These are phyloP conservation scores for Sandelia bainsii DNA, from an alignment of 2,797 vertebrate genomes.

Conservation along the genomic window DNA sequence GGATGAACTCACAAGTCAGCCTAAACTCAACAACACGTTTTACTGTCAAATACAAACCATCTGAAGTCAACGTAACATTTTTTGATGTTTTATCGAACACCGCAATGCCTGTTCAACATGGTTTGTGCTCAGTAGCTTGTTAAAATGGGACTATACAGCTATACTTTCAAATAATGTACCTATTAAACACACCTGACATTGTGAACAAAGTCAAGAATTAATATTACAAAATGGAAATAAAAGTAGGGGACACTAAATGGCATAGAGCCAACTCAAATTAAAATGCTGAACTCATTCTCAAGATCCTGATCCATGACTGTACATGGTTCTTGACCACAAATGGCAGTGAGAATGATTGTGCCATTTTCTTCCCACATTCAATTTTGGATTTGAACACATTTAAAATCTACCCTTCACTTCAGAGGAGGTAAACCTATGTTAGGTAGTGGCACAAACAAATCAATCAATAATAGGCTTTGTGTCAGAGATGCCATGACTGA, in stretches of 20 bases:
- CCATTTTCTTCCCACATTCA: not conserved
- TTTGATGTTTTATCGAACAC: too few relatives aligned
- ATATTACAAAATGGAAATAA: not conserved
- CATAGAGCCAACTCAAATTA: not conserved
- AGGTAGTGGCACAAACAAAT: slow-evolving; percentile 37
- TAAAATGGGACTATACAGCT: too few relatives aligned
- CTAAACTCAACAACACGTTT: too few relatives aligned
- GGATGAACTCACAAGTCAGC: not conserved
- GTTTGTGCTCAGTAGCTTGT: too few relatives aligned
- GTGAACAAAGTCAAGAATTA: not conserved
- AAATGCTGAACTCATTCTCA: not conserved
- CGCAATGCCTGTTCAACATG: too few relatives aligned
- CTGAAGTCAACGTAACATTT: too few relatives aligned
- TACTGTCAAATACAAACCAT: not conserved
- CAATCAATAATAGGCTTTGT: slow-evolving; percentile 61
- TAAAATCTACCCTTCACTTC: not conserved
- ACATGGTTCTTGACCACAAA: not conserved
- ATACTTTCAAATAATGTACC: too few relatives aligned
- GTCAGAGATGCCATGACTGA: slow-evolving; percentile 55
- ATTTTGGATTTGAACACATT: slow-evolving; percentile 11
- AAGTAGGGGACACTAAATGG: not conserved
- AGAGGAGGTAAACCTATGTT: slow-evolving; percentile 40
- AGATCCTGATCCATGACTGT: not conserved
- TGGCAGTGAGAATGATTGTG: not conserved
- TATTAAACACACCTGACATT: not conserved